These are phyloP conservation scores for Cyprinodon diabolis DNA, from an alignment of 2,797 vertebrate genomes.

Conservation along the genomic window DNA sequence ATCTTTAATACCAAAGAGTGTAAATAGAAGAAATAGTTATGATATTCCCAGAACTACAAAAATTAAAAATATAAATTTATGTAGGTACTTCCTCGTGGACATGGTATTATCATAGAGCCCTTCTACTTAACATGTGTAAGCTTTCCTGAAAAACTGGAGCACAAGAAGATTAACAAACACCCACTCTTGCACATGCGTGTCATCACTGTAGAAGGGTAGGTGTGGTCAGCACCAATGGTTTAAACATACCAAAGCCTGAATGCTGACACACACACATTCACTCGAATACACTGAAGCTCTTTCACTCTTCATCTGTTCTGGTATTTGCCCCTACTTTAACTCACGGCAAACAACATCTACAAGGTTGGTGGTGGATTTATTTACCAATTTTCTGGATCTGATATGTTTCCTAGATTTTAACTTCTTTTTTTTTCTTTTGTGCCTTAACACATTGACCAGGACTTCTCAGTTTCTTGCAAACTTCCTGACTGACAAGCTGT, in stretches of 20 bases:
- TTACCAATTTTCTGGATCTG: background rate
- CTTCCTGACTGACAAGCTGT: background rate
- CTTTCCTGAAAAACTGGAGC: background rate
- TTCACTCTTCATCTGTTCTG: conserved; percentile 8
- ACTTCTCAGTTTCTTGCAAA: conserved; percentile 12
- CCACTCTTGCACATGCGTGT: conserved; percentile 13
- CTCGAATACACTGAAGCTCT: conserved; percentile 21
- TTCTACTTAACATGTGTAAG: background rate
- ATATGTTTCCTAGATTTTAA: background rate
- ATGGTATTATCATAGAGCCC: background rate
- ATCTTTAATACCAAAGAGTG: background rate
- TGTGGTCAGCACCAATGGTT: conserved; percentile 50
- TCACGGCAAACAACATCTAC: conserved; percentile 18
- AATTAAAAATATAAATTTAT: background rate
- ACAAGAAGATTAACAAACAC: background rate
- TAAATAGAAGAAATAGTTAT: conserved; percentile 7
- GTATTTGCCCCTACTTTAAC: background rate
- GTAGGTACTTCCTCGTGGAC: background rate
- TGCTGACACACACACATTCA: conserved; percentile 31
- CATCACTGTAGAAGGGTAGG: conserved; percentile 52
- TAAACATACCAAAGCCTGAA: conserved; percentile 62
- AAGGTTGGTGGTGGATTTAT: conserved; percentile 1
- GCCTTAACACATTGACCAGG: background rate
- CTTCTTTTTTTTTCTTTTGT: background rate
- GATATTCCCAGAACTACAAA: background rate